These are phyloP conservation scores for Spialia ferax DNA, from an alignment of 2,888 invertebrate species.

Conservation along the genomic window DNA sequence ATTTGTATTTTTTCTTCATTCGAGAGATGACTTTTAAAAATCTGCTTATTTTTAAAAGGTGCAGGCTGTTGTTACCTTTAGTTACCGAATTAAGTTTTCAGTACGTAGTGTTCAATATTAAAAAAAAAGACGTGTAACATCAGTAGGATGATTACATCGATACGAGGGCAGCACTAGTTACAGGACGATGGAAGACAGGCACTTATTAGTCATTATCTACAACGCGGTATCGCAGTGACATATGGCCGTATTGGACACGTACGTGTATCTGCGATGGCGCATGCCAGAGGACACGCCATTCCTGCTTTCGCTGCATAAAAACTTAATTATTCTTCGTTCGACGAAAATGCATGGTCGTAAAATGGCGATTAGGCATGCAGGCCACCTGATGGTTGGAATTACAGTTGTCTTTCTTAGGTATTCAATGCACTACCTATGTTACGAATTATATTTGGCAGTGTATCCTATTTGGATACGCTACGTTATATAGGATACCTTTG, in stretches of 20 bases:
- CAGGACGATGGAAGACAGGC: slow-evolving; percentile 78
- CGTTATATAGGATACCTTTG: too few relatives aligned
- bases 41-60: too few relatives aligned
- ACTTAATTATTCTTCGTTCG: slow-evolving; percentile 72
- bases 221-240: slow-evolving; percentile 78
- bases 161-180: slow-evolving; percentile 54
- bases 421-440: not conserved
- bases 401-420: not conserved
- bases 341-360: not conserved
- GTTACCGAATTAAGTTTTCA: too few relatives aligned
- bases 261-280: slow-evolving; percentile 63
- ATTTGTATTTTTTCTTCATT: too few relatives aligned
- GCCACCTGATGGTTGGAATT: not conserved
- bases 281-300: slow-evolving; percentile 67
- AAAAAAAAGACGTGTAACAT: too few relatives aligned
- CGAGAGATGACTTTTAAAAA: too few relatives aligned
- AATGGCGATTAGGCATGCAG: not conserved
- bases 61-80: too few relatives aligned
- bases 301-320: slow-evolving; percentile 58
- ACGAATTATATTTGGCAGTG: not conserved
- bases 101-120: too few relatives aligned
- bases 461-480: too few relatives aligned
- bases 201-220: slow-evolving; percentile 85
- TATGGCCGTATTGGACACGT: slow-evolving; percentile 81
- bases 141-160: slow-evolving; percentile 46